Base-by-base conservation (phyloP, 2,797 vertebrate genomes). In the Lepus townsendii region DNA sequence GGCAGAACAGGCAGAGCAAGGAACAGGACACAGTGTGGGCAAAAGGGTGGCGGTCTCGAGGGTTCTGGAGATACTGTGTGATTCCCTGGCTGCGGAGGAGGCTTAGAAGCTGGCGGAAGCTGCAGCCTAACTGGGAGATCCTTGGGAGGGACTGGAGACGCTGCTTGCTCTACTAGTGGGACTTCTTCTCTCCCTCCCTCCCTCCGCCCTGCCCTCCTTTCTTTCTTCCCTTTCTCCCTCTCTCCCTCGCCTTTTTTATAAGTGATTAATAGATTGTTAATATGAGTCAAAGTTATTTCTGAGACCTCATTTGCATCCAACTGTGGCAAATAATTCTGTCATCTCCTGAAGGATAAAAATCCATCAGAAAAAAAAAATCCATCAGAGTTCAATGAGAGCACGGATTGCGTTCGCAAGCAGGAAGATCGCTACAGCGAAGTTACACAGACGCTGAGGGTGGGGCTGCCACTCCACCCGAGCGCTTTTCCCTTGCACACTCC, bases 181-280 rank as follows among this genome's bases (percentile, higher is more conserved):
- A 9, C 4, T 63, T 10, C 12, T 30, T 9, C 10, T 3, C 35
- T 35, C 35, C 35, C 9, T 47, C 35, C 12, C 52, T 32, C 4
- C 10, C 54, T 57, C 54, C 5, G 54, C 14, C 54, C 13, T 19
- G 14, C 54, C 54, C 54, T 57, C 14, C 63, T 24, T 9, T 32
- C 35, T 17, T 19, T 54, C 50, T 52, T 9, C 14, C 4, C 22
- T 10, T 52, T 14, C 30, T n/a, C 35, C 60, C 50, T 30, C 68
- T 27, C 19, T 13, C n/a, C 26, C 14, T 47, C 24, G 8, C 7
- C 68, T 38, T 63, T 62, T 2, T 14, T 4, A 6, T 22, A 42
- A 62, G 17, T 52, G 78, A 66, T 38, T 42, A n/a, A 24, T 35
- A 52, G 35, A 93, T 76, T 72, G 73, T 88, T 27, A 94, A 83